phyloP scores from a whole-genome alignment of 92 coral and sea anemone genomes.

The Siderastrea siderea region DNA sequence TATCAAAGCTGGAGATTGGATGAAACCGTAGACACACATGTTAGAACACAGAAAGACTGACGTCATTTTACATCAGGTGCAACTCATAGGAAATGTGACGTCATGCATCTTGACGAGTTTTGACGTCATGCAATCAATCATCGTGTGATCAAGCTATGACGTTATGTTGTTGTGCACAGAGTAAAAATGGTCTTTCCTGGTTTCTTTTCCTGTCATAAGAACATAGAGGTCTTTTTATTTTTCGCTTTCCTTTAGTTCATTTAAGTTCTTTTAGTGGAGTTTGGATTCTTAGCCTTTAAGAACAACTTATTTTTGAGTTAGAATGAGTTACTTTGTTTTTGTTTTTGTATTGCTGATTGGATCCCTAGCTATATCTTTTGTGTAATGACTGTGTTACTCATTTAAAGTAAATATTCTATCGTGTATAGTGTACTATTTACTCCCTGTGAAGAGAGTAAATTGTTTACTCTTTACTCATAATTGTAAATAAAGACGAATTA shows the following conservation, averaged over 20 bases:
- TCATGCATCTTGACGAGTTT: neutral
- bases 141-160: neutral
- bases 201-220: too few relatives aligned
- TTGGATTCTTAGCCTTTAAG: too few relatives aligned
- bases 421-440: too few relatives aligned
- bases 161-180: neutral
- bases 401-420: too few relatives aligned
- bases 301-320: too few relatives aligned
- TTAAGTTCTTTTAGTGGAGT: neutral
- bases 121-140: neutral
- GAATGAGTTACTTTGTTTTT: neutral
- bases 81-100: neutral
- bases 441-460: neutral
- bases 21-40: neutral
- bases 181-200: too few relatives aligned
- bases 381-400: neutral
- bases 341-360: neutral
- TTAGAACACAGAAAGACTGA: neutral
- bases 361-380: neutral
- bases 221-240: too few relatives aligned
- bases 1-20: neutral
- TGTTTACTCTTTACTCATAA: neutral
- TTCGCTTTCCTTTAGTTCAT: too few relatives aligned
- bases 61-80: neutral
- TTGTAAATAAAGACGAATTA: neutral